Evolutionary conservation across 2,113 vertebrate species (phyloP), one percentile per base, ranked within the genome.

Genomic region (Antigone vipio): DNA sequence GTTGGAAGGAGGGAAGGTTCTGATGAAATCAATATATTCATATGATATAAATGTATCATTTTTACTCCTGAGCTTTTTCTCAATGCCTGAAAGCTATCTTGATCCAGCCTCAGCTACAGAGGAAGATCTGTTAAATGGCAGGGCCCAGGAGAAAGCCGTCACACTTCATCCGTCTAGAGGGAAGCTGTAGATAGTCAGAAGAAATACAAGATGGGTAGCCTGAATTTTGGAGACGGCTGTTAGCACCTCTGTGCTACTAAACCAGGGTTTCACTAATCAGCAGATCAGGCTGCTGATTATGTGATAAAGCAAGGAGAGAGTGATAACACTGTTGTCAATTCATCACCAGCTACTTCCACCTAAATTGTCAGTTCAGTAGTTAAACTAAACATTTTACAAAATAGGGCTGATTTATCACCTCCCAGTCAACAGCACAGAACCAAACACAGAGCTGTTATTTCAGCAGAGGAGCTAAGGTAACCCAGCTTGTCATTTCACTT

Each of bases 361-460:
- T 80, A 38, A 88, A 71, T 7, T 69, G 62, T 79, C 81, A 62
- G 35, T 58, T 96, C 67, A 55, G 81, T 87, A 95, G 76, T 93
- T 84, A 92, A 94, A 88, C 56, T 40, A 92, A 95, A 91, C 74
- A 67, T 88, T 91, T 89, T 59, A 82, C 66, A 95, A 89, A 96
- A 58, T 8, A 89, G 63, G 62, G 67, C 66, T 88, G 87, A 91
- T 95, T 92, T 95, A 89, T 83, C 84, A 77, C 63, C 38, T 92
- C 69, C 30, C 66, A 89, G 55, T 42, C 6, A 8, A 59, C 73
- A 76, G 87, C 50, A 83, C 26, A 88, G 74, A 91, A 62, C 16
- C 50, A 89, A 84, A 76, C 40, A 81, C 12, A 49, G 76, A 92
- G 35, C 15, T 87, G 49, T 58, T 95, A 85, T 68, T 94, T 82